Base-by-base conservation (phyloP, 2,888 invertebrate genomes). In the Lasioglossum morio region DNA sequence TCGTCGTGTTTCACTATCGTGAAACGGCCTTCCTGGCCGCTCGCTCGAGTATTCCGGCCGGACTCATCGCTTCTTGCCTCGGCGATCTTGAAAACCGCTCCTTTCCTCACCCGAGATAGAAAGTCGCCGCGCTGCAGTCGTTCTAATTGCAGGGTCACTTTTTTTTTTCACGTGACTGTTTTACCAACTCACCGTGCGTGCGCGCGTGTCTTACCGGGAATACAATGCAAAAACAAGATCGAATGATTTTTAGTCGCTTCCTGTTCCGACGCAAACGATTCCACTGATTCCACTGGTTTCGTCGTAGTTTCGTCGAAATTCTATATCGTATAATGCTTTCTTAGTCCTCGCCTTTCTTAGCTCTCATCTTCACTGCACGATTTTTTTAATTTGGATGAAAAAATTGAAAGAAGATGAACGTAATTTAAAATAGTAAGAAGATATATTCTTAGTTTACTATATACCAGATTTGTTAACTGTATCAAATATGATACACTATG, bases 81-180 rank as follows among this genome's bases (percentile, higher is more conserved):
- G 19, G 16, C 57, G 76, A 43, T 81, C 70, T 70, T 81, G 79
- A 73, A 79, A 60, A 27, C 30, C 73, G 30, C 79, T 43, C 40
- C 23, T 57, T 79, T 46, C 48, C 48, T 72, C n/a, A 3, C 63
- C 46, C 2, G 16, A n/a, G 73, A 82, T 84, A 84, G 84, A 84
- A 84, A 84, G 84, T 84, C 34, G 77, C 27, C 7, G 14, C 60
- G 60, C 60, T 19, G 40, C 73, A 73, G 73, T 69, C 69, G 82
- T 30, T 80, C 74, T 82, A 82, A 82, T 82, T 74, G 40, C 84
- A 60, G 82, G 82, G 73, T 84, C 82, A 69, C 57, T 60, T 77
- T 37, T 34, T 77, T 37, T 34, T 82, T 30, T 23, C 27, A 23
- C 66, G 66, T 66, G 19, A 34, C 66, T 66, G 19, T 34, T 16